Conservation (phyloP, 2,113 vertebrate species). For the Lepisosteus osseus region DNA sequence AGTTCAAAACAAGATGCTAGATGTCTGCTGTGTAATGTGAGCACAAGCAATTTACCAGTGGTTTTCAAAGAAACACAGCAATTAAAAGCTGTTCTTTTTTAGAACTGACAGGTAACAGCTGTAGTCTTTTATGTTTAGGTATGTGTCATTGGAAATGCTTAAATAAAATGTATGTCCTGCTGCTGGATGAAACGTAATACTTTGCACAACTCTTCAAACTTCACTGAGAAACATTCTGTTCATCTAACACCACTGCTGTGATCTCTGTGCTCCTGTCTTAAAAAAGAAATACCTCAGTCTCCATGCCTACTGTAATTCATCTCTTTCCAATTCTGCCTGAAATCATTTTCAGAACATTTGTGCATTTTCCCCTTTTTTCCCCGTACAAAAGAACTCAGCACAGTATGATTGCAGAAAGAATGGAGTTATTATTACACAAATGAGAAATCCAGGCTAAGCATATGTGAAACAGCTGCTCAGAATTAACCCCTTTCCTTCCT, state of each 20-base stretch:
- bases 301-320: slow-evolving; percentile 5
- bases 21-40: not conserved
- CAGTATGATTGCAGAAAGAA: slow-evolving; percentile 15
- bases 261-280: not conserved
- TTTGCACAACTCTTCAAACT: not conserved
- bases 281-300: not conserved
- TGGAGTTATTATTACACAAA: slow-evolving; percentile 55
- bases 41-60: not conserved
- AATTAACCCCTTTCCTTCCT: not conserved
- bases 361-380: not conserved
- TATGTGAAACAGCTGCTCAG: slow-evolving; percentile 58
- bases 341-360: not conserved
- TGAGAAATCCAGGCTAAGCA: slow-evolving; percentile 54
- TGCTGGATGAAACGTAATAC: slow-evolving; percentile 2
- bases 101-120: slow-evolving; percentile 18
- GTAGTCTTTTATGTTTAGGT: slow-evolving; percentile 11
- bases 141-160: slow-evolving; percentile 4
- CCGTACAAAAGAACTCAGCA: not conserved
- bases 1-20: not conserved
- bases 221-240: slow-evolving; percentile 8
- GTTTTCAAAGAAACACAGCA: not conserved
- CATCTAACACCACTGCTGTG: not conserved
- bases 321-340: slow-evolving; percentile 9
- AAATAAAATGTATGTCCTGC: slow-evolving; percentile 10
- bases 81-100: not conserved